Base-by-base conservation (phyloP, 2,888 invertebrate species). In the Ryuthela nishihirai region DNA sequence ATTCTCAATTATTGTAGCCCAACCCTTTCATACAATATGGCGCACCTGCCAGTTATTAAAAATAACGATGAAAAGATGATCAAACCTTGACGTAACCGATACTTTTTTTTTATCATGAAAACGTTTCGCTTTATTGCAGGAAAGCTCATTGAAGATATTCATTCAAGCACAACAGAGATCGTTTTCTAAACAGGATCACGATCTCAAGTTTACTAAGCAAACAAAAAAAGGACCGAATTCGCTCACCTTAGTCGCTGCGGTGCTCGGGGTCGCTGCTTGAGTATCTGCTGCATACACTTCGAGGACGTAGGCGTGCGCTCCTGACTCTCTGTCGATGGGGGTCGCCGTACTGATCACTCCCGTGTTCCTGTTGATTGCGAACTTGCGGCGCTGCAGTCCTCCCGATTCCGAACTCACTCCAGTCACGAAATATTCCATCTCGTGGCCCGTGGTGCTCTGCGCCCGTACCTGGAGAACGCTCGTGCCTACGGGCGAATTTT, bases 341-440 rank as follows among this genome's bases (percentile, higher is more conserved):
- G 59, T 59, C 10, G 68, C 65, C 9, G 91, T 90, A 40, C 88
- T 88, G 67, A 95, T 77, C 69, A 89, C 85, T 41, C 95, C 95
- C 70, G 88, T 79, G 67, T 87, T 85, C 21, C 87, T 83, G 77
- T 95, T 91, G 71, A 95, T 86, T 72, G 89, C 88, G 74, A 97
- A 95, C 69, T 91, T 56, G 71, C 89, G 82, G 78, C 90, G 88
- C 72, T 88, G 88, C 78, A 87, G 87, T 67, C 79, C 80, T 62
- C 85, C 85, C 66, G 29, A 21, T 24, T 67, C 67, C 2, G 76
- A 76, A n/a, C n/a, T n/a, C 63, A 80, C 75, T 65, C 76, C 76
- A 69, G 89, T 90, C 75, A 94, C 86, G 77, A 89, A 93, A 78
- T 89, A 94, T 75, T 91, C 90, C 73, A 92, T 81, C 69, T 83